These are phyloP conservation scores for Prinia subflava DNA, from an alignment of 2,113 vertebrate genomes.

Conservation along the genomic window DNA sequence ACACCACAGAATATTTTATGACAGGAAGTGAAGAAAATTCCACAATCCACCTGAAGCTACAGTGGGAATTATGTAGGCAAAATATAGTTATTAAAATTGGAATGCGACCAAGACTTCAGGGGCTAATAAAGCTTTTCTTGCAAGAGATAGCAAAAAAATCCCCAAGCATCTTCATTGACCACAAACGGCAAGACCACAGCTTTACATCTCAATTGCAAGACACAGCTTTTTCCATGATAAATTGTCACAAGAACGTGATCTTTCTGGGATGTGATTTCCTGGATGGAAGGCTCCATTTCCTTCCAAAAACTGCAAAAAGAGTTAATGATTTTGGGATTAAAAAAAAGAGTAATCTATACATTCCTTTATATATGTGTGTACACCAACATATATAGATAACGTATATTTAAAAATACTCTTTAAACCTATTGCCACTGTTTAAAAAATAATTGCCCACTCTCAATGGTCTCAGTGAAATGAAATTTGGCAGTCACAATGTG, in stretches of 20 bases:
- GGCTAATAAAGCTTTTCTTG: constrained; percentile 55
- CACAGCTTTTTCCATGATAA: not conserved
- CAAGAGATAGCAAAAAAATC: constrained; percentile 31
- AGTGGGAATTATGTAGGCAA: constrained; percentile 40
- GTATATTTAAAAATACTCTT: not conserved
- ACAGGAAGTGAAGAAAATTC: constrained; percentile 50
- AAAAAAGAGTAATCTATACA: not conserved
- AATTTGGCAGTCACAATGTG: not conserved
- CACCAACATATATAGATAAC: not conserved
- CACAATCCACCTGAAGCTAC: constrained; percentile 53
- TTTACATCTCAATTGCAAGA: constrained; percentile 50
- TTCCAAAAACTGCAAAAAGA: constrained; percentile 4
- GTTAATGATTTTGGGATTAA: not conserved
- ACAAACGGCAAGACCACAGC: constrained; percentile 18
- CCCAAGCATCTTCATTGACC: constrained; percentile 34
- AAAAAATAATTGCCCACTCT: not conserved
- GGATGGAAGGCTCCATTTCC: constrained; percentile 18
- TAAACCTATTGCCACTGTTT: not conserved
- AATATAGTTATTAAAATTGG: constrained; percentile 56
- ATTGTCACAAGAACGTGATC: constrained; percentile 45
- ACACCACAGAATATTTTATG: constrained; percentile 32
- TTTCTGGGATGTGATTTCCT: constrained; percentile 39
- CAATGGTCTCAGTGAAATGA: not conserved
- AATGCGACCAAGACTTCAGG: constrained; percentile 45
- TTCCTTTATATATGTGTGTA: not conserved